Percentiles rank a stretch among this genome's conserved stretches.
phyloP scores from a whole-genome alignment of 2,113 vertebrate species.

The Arizona elegans region DNA sequence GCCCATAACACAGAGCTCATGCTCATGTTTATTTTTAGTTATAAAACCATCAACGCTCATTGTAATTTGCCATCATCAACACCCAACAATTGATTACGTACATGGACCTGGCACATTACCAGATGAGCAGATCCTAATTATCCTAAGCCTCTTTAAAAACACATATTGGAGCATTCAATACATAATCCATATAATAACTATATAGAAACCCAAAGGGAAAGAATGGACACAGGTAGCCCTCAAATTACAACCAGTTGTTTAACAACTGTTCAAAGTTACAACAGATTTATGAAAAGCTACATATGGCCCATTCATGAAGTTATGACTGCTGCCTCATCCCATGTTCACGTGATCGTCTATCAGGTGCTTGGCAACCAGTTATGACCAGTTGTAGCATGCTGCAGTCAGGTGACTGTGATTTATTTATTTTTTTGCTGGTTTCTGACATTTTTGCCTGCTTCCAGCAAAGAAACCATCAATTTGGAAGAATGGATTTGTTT shows the following conservation, averaged over 20 bases:
- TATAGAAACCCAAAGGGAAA: not conserved
- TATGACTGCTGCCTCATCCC: not conserved
- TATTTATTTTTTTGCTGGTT: not conserved
- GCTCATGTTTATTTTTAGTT: not conserved
- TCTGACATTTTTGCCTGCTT: not conserved
- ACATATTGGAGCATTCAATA: not conserved
- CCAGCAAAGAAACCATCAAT: not conserved
- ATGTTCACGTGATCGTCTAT: not conserved
- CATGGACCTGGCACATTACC: not conserved
- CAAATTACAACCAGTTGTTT: not conserved
- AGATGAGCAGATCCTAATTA: not conserved
- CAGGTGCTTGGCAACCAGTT: not conserved
- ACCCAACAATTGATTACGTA: not conserved
- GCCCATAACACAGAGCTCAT: not conserved
- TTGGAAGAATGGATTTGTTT: not conserved
- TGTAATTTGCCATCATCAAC: not conserved
- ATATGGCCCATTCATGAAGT: not conserved
- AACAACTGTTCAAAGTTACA: not conserved
- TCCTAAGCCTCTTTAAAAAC: not conserved
- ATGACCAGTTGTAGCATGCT: not conserved
- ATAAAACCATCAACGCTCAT: not conserved
- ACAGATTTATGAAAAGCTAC: not conserved
- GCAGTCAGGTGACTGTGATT: not conserved
- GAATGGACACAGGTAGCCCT: not conserved
- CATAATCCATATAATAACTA: not conserved